Evolutionary conservation across 2,113 vertebrate genomes (phyloP), one percentile per base, ranked within the genome.

Genomic region (Eulacestoma nigropectus): DNA sequence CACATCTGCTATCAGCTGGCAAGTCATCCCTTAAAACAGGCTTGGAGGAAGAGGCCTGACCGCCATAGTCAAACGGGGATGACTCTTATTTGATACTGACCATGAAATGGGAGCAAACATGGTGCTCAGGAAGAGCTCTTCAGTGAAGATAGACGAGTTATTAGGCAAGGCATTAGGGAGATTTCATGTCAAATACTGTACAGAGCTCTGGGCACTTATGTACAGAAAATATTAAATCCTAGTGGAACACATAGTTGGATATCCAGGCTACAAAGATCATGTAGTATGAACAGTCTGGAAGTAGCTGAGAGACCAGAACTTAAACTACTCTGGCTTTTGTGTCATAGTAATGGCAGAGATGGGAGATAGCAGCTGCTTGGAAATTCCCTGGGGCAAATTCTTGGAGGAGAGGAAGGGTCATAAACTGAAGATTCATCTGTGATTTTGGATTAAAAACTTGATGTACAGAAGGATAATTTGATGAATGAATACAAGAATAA

Each of bases 401-500:
- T 90, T 95, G 69, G 50, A 86, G 67, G 56, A 76, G 52, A 84
- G 65, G 55, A 90, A 80, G 47, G 47, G 55, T 89, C 22, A 5
- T 83, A 89, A 94, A 77, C 50, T 80, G 68, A 89, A 86, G n/a
- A 75, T 50, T 92, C 16, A 20, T 50, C 42, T 56, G 50, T 77
- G 91, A 69, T 63, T 92, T 83, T 81, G 47, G 42, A 46, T 86
- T 86, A 81, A 90, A 80, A 93, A 22, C 47, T 70, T 89, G 55
- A 81, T 30, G 2, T 84, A 14, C 30, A n/a, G 50, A 50, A 77
- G 33, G 27, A 27, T 67, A 55, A 44, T 65, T 73, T 79, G 55
- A 42, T 89, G 60, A 78, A 78, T 70, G 42, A 73, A 23, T 68
- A 52, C 62, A 60, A 68, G 65, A 75, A 11, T 90, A 56, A 27